Conservation (phyloP, 2,797 vertebrate species). For the Acanthurus leucopareius region DNA sequence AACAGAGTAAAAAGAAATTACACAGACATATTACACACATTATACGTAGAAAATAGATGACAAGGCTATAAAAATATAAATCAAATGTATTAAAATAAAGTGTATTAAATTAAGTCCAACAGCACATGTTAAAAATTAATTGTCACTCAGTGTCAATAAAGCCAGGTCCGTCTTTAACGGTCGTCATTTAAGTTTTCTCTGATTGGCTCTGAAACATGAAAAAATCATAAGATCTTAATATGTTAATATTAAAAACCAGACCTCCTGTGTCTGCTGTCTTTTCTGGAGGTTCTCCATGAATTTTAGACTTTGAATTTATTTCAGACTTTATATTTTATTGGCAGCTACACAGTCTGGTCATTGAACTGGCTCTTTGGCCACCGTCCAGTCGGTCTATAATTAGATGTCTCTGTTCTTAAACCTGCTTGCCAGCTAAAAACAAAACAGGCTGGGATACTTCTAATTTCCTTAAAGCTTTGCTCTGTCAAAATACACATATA, state of each 20-base stretch:
- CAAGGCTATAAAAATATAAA: no score
- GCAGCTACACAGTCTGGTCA: neutral
- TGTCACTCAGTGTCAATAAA: neutral
- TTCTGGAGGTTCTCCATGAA: neutral
- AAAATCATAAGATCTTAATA: no score
- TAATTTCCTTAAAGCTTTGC: constrained; percentile 26
- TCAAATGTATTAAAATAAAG: no score
- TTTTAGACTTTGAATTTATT: neutral
- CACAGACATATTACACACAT: no score
- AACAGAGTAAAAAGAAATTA: no score
- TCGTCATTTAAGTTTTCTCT: neutral
- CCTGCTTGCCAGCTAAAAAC: neutral
- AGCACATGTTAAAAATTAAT: no score
- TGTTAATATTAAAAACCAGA: no score
- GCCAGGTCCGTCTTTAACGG: neutral
- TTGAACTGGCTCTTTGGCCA: neutral
- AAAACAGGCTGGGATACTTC: constrained; percentile 4
- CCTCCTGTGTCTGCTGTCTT: neutral
- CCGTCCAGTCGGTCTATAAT: constrained; percentile 14
- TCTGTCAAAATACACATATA: neutral
- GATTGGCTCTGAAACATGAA: neutral
- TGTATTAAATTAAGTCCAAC: no score
- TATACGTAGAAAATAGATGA: no score
- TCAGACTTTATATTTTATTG: neutral
- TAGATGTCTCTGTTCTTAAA: constrained; percentile 12